phyloP scores from a whole-genome alignment of 2,113 vertebrate species.

The Lagopus leucura region DNA sequence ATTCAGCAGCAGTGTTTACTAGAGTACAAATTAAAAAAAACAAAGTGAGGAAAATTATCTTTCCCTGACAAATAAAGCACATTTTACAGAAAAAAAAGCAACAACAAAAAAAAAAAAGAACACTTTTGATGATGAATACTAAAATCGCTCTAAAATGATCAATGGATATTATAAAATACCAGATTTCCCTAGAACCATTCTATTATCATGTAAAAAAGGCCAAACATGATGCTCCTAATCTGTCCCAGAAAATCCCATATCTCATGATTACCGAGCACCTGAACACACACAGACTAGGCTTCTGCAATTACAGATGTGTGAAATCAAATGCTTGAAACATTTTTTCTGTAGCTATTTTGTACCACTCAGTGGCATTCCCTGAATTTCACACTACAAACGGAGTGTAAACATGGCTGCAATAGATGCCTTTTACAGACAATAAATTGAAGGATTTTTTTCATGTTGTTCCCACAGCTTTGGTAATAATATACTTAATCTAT shows the following conservation, averaged over 20 bases:
- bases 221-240: not conserved
- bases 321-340: not conserved
- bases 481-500: not conserved
- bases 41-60: not conserved
- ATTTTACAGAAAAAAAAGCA: not conserved
- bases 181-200: not conserved
- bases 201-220: not conserved
- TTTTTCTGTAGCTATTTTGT: not conserved
- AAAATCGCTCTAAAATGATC: not conserved
- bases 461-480: not conserved
- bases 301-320: not conserved
- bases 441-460: not conserved
- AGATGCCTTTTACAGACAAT: not conserved
- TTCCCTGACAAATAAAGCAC: not conserved
- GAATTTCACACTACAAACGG: not conserved
- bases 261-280: not conserved
- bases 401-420: not conserved
- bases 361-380: not conserved
- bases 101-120: not conserved
- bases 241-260: not conserved
- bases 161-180: not conserved
- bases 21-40: not conserved
- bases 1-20: not conserved
- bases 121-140: not conserved
- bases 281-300: not conserved